phyloP scores from a whole-genome alignment of 1,140 invertebrate species.

The Littorina saxatilis region DNA sequence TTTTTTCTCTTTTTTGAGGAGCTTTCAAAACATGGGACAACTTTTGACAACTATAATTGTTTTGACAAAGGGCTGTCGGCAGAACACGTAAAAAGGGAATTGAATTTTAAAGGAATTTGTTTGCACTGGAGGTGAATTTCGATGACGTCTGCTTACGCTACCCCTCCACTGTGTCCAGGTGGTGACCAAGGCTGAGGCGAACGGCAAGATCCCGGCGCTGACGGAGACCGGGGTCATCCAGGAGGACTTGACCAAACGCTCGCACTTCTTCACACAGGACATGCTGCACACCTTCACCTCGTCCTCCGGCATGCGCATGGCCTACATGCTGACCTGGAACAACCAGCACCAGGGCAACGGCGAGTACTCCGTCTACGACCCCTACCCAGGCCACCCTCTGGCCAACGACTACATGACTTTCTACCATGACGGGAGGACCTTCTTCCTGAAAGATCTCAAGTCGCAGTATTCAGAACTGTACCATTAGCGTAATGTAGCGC shows the following conservation, averaged over 20 bases:
- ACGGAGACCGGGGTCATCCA: background rate
- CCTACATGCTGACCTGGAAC: slow-evolving; percentile 26
- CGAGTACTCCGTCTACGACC: slow-evolving; percentile 1
- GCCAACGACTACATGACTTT: background rate
- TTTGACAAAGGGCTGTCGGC: background rate
- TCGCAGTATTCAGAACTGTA: background rate
- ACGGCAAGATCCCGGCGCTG: slow-evolving; percentile 14
- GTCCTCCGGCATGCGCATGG: slow-evolving; percentile 15
- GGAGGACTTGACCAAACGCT: background rate
- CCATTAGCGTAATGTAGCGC: too few species aligned
- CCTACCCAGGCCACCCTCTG: slow-evolving; percentile 18
- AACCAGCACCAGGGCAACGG: slow-evolving; percentile 16
- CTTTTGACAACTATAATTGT: background rate
- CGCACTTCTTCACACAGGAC: background rate
- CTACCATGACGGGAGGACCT: background rate
- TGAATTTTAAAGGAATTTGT: background rate
- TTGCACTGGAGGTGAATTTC: background rate
- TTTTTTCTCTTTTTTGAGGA: background rate
- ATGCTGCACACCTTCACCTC: background rate
- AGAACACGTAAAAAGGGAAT: background rate
- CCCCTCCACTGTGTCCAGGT: background rate
- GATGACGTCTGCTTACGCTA: background rate
- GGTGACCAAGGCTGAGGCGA: background rate
- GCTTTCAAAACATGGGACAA: background rate
- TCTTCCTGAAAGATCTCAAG: background rate